These are phyloP conservation scores for Cavia aperea DNA, from an alignment of 2,113 vertebrate genomes.

Conservation along the genomic window DNA sequence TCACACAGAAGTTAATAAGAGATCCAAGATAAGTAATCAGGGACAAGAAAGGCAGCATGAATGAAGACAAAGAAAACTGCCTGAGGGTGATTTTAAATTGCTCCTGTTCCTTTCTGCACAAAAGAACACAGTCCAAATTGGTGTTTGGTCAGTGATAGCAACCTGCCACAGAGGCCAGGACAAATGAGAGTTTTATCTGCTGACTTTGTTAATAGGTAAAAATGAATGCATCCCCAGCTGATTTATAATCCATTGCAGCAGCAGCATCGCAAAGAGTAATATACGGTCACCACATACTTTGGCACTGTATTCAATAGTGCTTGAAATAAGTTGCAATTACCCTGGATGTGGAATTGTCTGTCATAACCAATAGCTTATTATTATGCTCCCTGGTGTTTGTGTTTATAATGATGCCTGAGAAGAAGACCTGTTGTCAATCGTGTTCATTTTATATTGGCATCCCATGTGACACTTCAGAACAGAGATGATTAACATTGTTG, in stretches of 20 bases:
- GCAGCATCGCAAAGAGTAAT: neutral
- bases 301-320: neutral
- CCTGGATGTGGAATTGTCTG: neutral
- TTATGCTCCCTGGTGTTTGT: neutral
- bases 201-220: constrained; percentile 6
- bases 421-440: neutral
- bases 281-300: neutral
- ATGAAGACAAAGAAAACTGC: constrained; percentile 55
- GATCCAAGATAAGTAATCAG: constrained; percentile 63
- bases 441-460: neutral
- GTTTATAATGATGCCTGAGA: constrained; percentile 5
- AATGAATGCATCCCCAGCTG: neutral
- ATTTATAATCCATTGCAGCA: constrained; percentile 27
- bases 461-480: neutral
- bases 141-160: constrained; percentile 48
- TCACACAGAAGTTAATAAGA: constrained; percentile 59
- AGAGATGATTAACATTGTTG: constrained; percentile 17
- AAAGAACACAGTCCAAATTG: constrained; percentile 37
- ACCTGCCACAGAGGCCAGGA: neutral
- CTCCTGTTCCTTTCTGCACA: constrained; percentile 33
- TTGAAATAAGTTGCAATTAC: neutral
- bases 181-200: constrained; percentile 44
- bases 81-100: constrained; percentile 58
- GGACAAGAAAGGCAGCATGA: constrained; percentile 60
- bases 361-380: neutral